A percentile compares a stretch with the other conserved stretches of the same genome.
phyloP scores from a whole-genome alignment of 2,888 invertebrate genomes.

The Ernsta delagoae region DNA sequence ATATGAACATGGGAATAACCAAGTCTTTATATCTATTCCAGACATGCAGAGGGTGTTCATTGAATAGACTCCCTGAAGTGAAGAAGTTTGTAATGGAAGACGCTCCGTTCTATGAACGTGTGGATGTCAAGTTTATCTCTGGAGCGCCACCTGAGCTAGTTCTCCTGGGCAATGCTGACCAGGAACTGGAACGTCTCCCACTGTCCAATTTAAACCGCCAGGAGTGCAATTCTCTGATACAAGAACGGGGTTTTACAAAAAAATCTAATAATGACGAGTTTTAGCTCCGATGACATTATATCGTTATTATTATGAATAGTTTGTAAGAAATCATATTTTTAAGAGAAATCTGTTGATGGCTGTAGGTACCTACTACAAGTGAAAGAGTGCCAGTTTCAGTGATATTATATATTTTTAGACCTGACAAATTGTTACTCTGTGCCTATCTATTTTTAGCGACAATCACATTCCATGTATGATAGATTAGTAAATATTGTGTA shows the following conservation, averaged over 20 bases:
- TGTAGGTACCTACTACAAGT: too few relatives aligned
- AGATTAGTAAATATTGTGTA: too few relatives aligned
- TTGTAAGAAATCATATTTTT: too few relatives aligned
- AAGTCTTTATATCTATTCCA: slow-evolving; percentile 51
- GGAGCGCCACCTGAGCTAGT: slow-evolving; percentile 88
- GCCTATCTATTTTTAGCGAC: too few relatives aligned
- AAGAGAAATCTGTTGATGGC: too few relatives aligned
- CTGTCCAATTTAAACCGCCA: slow-evolving; percentile 84
- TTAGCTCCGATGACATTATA: slow-evolving; percentile 48
- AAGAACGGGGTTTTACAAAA: slow-evolving; percentile 84
- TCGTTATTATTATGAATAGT: too few relatives aligned
- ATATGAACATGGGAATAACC: not conserved
- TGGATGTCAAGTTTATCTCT: slow-evolving; percentile 87
- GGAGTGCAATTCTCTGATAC: slow-evolving; percentile 88
- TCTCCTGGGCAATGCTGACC: slow-evolving; percentile 81
- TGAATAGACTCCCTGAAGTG: slow-evolving; percentile 87
- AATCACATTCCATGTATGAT: too few relatives aligned
- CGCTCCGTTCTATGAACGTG: slow-evolving; percentile 85
- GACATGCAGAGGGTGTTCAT: slow-evolving; percentile 89
- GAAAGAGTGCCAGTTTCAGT: too few relatives aligned
- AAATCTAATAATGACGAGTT: slow-evolving; percentile 75
- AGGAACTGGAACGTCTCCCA: slow-evolving; percentile 86
- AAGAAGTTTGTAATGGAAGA: slow-evolving; percentile 88
- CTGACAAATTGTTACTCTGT: too few relatives aligned
- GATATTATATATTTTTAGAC: too few relatives aligned